Conservation (phyloP, 2,113 vertebrate genomes). For the Orthonyx spaldingii region DNA sequence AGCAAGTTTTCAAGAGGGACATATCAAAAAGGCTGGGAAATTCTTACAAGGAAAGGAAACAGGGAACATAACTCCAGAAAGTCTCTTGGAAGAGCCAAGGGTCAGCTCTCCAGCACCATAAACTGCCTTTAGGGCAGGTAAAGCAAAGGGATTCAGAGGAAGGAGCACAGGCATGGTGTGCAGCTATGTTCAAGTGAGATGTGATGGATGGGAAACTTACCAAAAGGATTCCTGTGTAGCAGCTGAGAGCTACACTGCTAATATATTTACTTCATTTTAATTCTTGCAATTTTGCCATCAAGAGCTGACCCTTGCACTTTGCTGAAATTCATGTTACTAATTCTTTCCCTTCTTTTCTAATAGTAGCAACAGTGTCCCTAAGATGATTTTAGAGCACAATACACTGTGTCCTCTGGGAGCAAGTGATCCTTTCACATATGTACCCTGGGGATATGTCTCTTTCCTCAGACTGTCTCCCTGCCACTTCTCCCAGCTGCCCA, state of each 20-base stretch:
- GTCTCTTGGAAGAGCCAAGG: background rate
- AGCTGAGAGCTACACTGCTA: background rate
- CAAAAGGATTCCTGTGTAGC: background rate
- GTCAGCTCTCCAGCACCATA: background rate
- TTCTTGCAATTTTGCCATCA: background rate
- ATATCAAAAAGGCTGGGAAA: background rate
- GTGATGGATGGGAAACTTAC: background rate
- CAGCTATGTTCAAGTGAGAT: background rate
- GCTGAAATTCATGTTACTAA: background rate
- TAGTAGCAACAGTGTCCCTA: background rate
- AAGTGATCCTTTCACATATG: background rate
- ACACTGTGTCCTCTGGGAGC: background rate
- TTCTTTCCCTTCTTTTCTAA: background rate
- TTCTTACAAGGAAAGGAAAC: background rate
- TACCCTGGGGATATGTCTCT: background rate
- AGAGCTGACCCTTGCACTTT: background rate
- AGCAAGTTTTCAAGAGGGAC: background rate
- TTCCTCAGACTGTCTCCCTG: background rate
- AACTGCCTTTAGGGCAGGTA: background rate
- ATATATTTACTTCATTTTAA: background rate
- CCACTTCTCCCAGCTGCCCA: background rate
- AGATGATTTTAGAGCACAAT: background rate
- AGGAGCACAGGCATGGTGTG: background rate
- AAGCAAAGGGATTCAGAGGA: background rate
- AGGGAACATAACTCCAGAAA: background rate